Evolutionary conservation across 2,113 vertebrate genomes (phyloP), one percentile per base, ranked within the genome.

Genomic region (Pomatorhinus ruficollis): DNA sequence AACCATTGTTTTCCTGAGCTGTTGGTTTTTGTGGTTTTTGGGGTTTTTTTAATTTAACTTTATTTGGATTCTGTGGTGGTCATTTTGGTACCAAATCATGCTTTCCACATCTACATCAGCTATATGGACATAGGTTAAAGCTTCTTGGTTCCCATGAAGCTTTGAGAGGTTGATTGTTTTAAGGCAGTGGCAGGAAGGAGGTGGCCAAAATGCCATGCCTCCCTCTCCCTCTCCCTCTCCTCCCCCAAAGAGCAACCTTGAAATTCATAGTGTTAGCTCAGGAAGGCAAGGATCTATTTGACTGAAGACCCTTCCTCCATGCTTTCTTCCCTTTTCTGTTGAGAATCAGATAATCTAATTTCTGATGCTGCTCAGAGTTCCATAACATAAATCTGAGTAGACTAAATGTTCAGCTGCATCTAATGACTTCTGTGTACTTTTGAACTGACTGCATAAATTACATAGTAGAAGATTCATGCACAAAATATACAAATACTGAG

Each of bases 391-490:
- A 92, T 93, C 83, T 65, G 44, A 70, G 75, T 30, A 83, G 85
- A 39, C 79, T 83, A 69, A 90, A 94, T 77, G 54, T 90, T 94
- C 83, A 31, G 68, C 91, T 95, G 90, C 63, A 28, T 93, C 68
- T 94, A 83, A 96, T 81, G 92, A 94, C 79, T 95, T 83, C 83
- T 83, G 28, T 88, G 71, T 93, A 59, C 83, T 94, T 90, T 45
- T 88, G 88, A 96, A 93, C 86, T 69, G 83, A 86, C 88, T 95
- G 68, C 75, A 92, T 95, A 77, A 95, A 92, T 95, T 86, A 93
- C 15, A 60, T 33, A 70, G 79, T 44, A 66, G 79, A 66, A 95
- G 76, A 86, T 94, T 81, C 28, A 90, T 92, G 90, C 64, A 57
- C 83, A 61, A 96, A 93, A 88, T 94, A 70, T 16, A 77, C 86